Conservation (phyloP, 2,797 vertebrate genomes). For the Leontocebus nigricollis region DNA sequence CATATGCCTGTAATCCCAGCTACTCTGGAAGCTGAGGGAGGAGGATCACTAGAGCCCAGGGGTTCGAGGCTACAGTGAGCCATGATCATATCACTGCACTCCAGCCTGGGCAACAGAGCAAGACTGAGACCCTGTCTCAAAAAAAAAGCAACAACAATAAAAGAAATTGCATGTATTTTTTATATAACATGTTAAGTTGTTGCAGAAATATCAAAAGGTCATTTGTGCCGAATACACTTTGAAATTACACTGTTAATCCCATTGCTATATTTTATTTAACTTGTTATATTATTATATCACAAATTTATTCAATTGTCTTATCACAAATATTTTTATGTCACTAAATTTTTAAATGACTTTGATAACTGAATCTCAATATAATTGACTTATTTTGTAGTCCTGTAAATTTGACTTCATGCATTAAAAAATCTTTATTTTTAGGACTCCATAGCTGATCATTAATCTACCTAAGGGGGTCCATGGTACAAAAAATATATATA, state of each 20-base stretch:
- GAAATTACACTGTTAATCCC: slow-evolving; percentile 11
- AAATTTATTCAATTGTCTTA: not conserved
- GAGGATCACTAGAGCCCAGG: no score
- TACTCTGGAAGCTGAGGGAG: no score
- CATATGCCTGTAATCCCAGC: no score
- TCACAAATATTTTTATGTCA: not conserved
- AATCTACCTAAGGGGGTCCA: not conserved
- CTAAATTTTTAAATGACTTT: not conserved
- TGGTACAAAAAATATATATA: not conserved
- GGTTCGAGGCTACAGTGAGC: no score
- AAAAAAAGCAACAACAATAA: no score
- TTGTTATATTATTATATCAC: not conserved
- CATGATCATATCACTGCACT: no score
- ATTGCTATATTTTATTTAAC: slow-evolving; percentile 6
- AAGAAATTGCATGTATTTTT: not conserved
- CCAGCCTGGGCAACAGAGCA: no score
- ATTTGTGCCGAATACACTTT: not conserved
- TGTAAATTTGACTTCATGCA: not conserved
- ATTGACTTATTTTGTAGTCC: not conserved
- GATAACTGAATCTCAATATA: slow-evolving; percentile 9
- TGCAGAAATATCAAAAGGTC: slow-evolving; percentile 9
- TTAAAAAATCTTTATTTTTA: slow-evolving; percentile 20
- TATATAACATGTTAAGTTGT: not conserved
- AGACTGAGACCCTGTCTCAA: no score
- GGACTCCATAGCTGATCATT: not conserved